Conservation (phyloP, 2,113 vertebrate species). For the Triplophysa tibetana region DNA sequence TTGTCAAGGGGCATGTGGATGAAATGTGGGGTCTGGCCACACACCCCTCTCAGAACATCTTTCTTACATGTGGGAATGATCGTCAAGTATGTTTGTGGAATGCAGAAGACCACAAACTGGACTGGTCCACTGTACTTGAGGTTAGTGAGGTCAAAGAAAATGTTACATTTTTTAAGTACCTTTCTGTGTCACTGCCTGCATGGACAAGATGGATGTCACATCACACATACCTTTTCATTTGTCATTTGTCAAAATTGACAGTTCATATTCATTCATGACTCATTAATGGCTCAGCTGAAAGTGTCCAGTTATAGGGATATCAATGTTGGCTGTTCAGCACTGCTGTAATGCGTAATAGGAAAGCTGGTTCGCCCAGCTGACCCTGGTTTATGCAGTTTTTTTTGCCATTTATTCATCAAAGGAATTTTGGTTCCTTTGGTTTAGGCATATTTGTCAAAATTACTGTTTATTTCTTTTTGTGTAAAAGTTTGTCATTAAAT, state of each 20-base stretch:
- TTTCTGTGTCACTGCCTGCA: too few relatives aligned
- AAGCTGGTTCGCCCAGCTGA: too few relatives aligned
- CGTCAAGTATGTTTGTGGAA: conserved; percentile 88
- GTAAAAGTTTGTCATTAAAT: neutral
- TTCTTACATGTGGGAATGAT: conserved; percentile 88
- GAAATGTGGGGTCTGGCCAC: conserved; percentile 91
- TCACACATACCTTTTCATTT: too few relatives aligned
- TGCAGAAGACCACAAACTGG: conserved; percentile 78
- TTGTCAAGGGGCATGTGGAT: conserved; percentile 82
- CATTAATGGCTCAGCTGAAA: too few relatives aligned
- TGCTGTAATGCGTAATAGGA: too few relatives aligned
- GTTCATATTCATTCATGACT: too few relatives aligned
- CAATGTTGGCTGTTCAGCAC: too few relatives aligned
- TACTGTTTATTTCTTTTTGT: neutral
- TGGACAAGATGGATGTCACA: too few relatives aligned
- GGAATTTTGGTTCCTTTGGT: neutral
- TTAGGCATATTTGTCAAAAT: neutral
- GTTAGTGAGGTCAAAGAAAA: conserved; percentile 58
- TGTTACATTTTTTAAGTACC: neutral
- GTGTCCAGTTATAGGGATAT: too few relatives aligned
- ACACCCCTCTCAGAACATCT: conserved; percentile 81
- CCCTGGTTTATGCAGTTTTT: too few relatives aligned
- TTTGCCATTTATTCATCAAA: too few relatives aligned
- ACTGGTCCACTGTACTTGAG: conserved; percentile 85
- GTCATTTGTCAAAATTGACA: too few relatives aligned